Evolutionary conservation across 2,888 invertebrate genomes (phyloP).

Genomic region (Pristionchus fissidentatus): DNA sequence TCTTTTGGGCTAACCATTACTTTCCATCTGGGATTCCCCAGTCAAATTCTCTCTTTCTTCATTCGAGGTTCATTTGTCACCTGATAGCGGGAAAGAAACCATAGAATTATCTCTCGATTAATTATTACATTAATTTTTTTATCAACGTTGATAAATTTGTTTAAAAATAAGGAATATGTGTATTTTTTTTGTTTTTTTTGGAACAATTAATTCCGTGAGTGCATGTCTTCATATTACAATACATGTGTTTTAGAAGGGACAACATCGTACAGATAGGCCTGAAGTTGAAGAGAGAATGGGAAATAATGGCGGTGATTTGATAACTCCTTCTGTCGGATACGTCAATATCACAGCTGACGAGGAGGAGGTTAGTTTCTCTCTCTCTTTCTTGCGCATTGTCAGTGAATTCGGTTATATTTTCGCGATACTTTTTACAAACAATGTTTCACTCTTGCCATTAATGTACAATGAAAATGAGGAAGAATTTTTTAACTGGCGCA

Average conservation of each 20-base stretch:
- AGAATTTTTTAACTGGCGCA: too few relatives aligned
- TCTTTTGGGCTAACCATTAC: slow-evolving; percentile 27
- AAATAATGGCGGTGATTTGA: slow-evolving; percentile 12
- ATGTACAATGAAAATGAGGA: too few relatives aligned
- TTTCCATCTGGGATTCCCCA: slow-evolving; percentile 38
- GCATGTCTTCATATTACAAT: too few relatives aligned
- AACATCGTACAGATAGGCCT: not conserved
- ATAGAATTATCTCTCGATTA: too few relatives aligned
- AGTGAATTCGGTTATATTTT: not conserved
- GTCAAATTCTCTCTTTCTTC: not conserved
- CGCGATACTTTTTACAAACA: too few relatives aligned
- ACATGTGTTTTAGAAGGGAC: not conserved
- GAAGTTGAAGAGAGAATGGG: not conserved
- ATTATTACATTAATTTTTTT: too few relatives aligned
- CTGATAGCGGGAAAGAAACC: too few relatives aligned
- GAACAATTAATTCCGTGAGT: too few relatives aligned
- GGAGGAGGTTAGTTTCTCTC: not conserved
- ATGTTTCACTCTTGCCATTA: too few relatives aligned
- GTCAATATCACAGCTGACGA: not conserved
- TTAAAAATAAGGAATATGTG: too few relatives aligned
- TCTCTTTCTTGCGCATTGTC: not conserved
- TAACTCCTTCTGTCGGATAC: slow-evolving; percentile 33
- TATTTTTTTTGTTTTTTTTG: too few relatives aligned
- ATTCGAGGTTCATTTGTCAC: not conserved
- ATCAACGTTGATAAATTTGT: not conserved